Evolutionary conservation across 1,140 invertebrate species (phyloP).

Genomic region (Seison nebaliae): DNA sequence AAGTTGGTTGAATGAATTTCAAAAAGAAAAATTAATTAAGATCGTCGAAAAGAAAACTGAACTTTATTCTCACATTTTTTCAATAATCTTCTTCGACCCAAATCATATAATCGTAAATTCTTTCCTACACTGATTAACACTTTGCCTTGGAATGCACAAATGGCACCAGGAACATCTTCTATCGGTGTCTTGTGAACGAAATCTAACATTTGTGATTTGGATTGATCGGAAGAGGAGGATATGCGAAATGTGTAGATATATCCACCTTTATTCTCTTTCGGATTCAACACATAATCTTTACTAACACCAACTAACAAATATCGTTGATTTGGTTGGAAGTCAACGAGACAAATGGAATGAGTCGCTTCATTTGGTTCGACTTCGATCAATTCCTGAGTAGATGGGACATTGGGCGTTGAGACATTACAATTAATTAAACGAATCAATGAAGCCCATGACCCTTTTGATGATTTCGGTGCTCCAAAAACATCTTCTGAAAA

Average conservation of each 20-base stretch:
- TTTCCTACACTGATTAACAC: constrained; percentile 69
- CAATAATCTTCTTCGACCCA: constrained; percentile 81
- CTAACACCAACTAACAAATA: constrained; percentile 61
- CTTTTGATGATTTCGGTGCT: constrained; percentile 71
- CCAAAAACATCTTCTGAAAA: constrained; percentile 70
- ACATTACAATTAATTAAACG: constrained; percentile 64
- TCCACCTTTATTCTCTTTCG: constrained; percentile 46
- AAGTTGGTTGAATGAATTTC: constrained; percentile 16
- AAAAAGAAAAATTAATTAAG: not conserved
- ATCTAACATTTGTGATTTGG: constrained; percentile 33
- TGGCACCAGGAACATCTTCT: constrained; percentile 51
- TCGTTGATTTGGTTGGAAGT: constrained; percentile 44
- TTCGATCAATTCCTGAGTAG: constrained; percentile 46
- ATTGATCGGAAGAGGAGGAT: too few species aligned
- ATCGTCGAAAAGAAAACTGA: not conserved
- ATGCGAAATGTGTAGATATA: constrained; percentile 65
- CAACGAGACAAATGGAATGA: constrained; percentile 40
- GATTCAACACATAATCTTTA: constrained; percentile 63
- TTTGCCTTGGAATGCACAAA: constrained; percentile 66
- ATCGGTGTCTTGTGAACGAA: constrained; percentile 72
- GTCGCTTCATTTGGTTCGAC: constrained; percentile 90
- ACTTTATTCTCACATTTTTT: constrained; percentile 91
- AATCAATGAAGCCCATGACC: constrained; percentile 84
- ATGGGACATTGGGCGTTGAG: constrained; percentile 59
- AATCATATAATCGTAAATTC: constrained; percentile 68